Conservation (phyloP, 2,888 invertebrate species). For the Limnephilus marmoratus region DNA sequence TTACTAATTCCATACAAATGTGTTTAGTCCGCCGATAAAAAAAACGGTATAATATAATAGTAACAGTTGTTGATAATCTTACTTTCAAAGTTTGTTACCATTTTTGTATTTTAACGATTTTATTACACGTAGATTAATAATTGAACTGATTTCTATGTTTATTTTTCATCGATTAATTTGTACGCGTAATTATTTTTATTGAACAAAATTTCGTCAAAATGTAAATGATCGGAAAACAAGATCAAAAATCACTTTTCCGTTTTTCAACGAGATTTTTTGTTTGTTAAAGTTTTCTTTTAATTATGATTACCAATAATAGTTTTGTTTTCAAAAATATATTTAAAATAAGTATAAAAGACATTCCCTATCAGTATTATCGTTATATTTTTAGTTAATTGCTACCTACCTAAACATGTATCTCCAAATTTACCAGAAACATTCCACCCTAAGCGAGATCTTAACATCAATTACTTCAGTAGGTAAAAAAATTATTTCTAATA, state of each 20-base stretch:
- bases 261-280: background rate
- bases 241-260: background rate
- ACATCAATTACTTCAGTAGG: background rate
- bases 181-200: slow-evolving; percentile 2
- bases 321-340: background rate
- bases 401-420: slow-evolving; percentile 6
- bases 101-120: slow-evolving; percentile 42
- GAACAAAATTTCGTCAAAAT: background rate
- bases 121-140: slow-evolving; percentile 5
- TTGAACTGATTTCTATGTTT: slow-evolving; percentile 15
- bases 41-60: background rate
- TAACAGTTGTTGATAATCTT: background rate
- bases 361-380: slow-evolving; percentile 40
- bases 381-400: background rate
- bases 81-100: slow-evolving; percentile 40
- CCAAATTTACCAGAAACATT: slow-evolving; percentile 15
- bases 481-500: slow-evolving; percentile 39
- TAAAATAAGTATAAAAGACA: slow-evolving; percentile 20
- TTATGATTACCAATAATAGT: background rate
- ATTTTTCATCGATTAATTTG: background rate
- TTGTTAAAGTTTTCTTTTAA: background rate
- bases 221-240: background rate
- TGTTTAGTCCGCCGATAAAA: background rate
- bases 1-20: background rate
- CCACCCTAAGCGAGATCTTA: slow-evolving; percentile 9